A percentile compares a stretch with the other conserved stretches of the same genome.
Evolutionary conservation across 2,888 invertebrate genomes (phyloP).

Genomic region (Macrostomum cliftonense): DNA sequence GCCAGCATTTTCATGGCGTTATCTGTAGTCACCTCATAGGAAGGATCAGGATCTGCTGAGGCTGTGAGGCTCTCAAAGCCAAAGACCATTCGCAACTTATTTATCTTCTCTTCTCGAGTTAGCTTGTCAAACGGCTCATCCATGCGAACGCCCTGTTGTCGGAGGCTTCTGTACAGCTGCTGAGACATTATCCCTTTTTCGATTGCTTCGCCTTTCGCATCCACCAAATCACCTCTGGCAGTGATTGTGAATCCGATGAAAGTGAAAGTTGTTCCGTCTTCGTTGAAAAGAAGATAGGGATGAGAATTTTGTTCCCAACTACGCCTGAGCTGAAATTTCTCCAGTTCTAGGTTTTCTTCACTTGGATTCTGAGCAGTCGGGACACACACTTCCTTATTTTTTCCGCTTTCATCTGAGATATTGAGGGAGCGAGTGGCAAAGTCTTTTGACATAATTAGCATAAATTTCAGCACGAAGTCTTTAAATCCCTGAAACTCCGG

Average conservation of each 20-base stretch:
- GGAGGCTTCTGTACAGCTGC: constrained; percentile 18
- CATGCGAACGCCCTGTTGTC: constrained; percentile 21
- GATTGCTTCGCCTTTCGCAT: constrained; percentile 18
- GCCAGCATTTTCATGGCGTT: constrained; percentile 32
- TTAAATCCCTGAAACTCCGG: neutral
- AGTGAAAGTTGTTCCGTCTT: constrained; percentile 22
- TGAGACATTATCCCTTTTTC: constrained; percentile 17
- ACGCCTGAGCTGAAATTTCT: neutral
- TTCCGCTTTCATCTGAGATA: neutral
- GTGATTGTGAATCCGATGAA: constrained; percentile 26
- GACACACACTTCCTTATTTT: neutral
- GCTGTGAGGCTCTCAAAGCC: no score
- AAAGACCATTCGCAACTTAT: no score
- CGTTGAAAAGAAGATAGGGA: constrained; percentile 31
- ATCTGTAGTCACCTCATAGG: constrained; percentile 30
- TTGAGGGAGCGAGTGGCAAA: neutral
- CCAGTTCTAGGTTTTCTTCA: no score
- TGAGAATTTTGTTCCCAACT: constrained; percentile 20
- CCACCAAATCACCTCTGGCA: constrained; percentile 22
- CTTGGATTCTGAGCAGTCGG: no score
- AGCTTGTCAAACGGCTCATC: constrained; percentile 24
- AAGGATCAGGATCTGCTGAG: constrained; percentile 1
- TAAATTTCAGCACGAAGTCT: neutral
- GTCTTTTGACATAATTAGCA: constrained; percentile 2
- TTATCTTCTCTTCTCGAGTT: neutral